Conservation (phyloP, 2,113 vertebrate genomes). For the Varanus salvator region DNA sequence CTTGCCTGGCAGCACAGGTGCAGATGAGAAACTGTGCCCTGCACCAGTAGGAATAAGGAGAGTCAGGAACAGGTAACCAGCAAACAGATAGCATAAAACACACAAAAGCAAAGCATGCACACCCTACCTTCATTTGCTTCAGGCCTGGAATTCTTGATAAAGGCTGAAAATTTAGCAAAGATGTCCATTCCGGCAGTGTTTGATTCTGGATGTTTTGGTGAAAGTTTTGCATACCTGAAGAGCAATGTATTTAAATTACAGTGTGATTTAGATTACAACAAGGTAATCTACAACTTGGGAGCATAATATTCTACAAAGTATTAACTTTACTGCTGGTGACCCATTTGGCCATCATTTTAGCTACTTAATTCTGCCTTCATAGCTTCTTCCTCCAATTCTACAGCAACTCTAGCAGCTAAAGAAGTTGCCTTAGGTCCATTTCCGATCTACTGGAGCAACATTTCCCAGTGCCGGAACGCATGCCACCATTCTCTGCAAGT, state of each 20-base stretch:
- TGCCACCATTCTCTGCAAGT: not conserved
- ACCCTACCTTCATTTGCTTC: constrained; percentile 93
- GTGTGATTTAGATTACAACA: not conserved
- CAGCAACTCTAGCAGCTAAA: not conserved
- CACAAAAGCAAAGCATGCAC: not conserved
- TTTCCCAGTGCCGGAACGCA: not conserved
- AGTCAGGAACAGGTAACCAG: not conserved
- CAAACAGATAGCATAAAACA: not conserved
- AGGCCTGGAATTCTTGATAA: constrained; percentile 96
- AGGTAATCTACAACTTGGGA: not conserved
- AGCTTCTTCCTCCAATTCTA: not conserved
- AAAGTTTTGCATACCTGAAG: constrained; percentile 88
- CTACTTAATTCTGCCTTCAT: not conserved
- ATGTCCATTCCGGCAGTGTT: constrained; percentile 99
- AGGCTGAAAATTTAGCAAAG: constrained; percentile 98
- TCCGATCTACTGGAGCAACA: not conserved
- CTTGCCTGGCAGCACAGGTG: too few relatives aligned
- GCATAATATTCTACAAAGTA: not conserved
- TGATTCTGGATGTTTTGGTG: constrained; percentile 94
- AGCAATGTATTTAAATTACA: constrained; percentile 24
- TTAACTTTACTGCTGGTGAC: not conserved
- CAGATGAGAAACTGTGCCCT: not conserved
- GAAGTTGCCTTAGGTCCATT: not conserved
- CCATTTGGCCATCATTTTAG: not conserved
- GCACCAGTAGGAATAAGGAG: not conserved